Percentiles rank a stretch among this genome's conserved stretches.
These are phyloP conservation scores for Drosophila tripunctata DNA, from an alignment of 2,888 invertebrate genomes.

Conservation along the genomic window DNA sequence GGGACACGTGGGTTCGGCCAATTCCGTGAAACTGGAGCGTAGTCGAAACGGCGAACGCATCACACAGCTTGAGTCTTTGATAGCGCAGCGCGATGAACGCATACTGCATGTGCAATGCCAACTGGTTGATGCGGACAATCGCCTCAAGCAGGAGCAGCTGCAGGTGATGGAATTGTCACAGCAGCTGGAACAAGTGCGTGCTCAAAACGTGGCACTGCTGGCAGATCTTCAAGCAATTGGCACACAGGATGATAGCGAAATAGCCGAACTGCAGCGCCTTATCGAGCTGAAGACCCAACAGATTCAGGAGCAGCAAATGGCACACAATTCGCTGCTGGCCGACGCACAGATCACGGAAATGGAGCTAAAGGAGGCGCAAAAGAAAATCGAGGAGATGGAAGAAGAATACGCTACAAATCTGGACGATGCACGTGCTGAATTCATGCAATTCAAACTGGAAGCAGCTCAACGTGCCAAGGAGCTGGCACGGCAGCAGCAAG, in stretches of 20 bases:
- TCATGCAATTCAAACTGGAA: slow-evolving; percentile 65
- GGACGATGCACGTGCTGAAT: slow-evolving; percentile 70
- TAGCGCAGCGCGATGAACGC: slow-evolving; percentile 84
- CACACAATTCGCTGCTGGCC: slow-evolving; percentile 80
- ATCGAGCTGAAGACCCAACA: slow-evolving; percentile 49
- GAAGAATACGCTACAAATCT: slow-evolving; percentile 69
- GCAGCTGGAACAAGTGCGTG: slow-evolving; percentile 73
- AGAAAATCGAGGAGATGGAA: slow-evolving; percentile 77
- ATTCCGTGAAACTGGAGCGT: slow-evolving; percentile 61
- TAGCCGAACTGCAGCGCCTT: slow-evolving; percentile 44
- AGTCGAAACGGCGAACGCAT: slow-evolving; percentile 83
- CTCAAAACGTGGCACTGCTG: slow-evolving; percentile 75
- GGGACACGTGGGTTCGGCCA: slow-evolving; percentile 49
- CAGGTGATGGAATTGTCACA: slow-evolving; percentile 73
- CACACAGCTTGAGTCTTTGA: slow-evolving; percentile 83
- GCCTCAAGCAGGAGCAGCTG: slow-evolving; percentile 80
- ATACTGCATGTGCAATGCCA: slow-evolving; percentile 82
- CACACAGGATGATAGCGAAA: slow-evolving; percentile 52
- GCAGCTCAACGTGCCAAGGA: slow-evolving; percentile 60
- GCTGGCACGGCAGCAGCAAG: slow-evolving; percentile 83
- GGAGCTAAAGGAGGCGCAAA: slow-evolving; percentile 74
- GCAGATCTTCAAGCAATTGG: slow-evolving; percentile 74
- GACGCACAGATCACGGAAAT: slow-evolving; percentile 78
- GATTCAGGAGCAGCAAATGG: slow-evolving; percentile 82
- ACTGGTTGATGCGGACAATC: slow-evolving; percentile 82